A percentile compares a stretch with the other conserved stretches of the same genome.
Conservation (phyloP, 2,888 invertebrate species). For the Parnassius orleans region DNA sequence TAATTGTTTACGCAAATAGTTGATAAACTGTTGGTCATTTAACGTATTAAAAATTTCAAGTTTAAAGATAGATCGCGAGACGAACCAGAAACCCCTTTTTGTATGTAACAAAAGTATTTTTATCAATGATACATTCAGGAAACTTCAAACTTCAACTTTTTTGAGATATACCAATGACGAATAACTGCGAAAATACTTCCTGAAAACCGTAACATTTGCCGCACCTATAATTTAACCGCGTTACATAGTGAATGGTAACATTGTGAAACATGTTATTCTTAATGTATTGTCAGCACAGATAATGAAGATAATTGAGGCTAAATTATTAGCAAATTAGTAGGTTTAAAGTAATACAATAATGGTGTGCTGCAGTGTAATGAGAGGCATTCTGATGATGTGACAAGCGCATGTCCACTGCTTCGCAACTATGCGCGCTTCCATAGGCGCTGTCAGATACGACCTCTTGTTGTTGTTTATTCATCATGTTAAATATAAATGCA, state of each 20-base stretch:
- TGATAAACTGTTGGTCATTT: too few relatives aligned
- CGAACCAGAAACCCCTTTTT: too few relatives aligned
- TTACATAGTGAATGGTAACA: slow-evolving; percentile 68
- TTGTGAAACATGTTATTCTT: slow-evolving; percentile 69
- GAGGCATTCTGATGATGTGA: slow-evolving; percentile 56
- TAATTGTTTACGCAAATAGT: too few relatives aligned
- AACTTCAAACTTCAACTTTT: slow-evolving; percentile 13
- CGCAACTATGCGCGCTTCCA: slow-evolving; percentile 19
- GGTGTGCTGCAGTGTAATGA: slow-evolving; percentile 47
- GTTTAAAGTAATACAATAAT: slow-evolving; percentile 74
- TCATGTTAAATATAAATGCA: too few relatives aligned
- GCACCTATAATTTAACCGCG: slow-evolving; percentile 70
- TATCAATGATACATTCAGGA: slow-evolving; percentile 1
- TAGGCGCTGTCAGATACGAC: slow-evolving; percentile 18
- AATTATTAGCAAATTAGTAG: slow-evolving; percentile 77
- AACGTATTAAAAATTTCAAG: too few relatives aligned
- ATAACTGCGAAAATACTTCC: slow-evolving; percentile 35
- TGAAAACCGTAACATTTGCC: slow-evolving; percentile 38
- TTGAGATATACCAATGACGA: slow-evolving; percentile 26
- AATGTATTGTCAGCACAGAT: slow-evolving; percentile 61
- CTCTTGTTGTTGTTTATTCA: background rate
- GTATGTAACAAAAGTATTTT: background rate
- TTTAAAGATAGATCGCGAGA: too few relatives aligned
- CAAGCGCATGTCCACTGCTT: slow-evolving; percentile 34
- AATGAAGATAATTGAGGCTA: slow-evolving; percentile 76